Conservation (phyloP, 2,888 invertebrate genomes). For the Ethmia dodecea region DNA sequence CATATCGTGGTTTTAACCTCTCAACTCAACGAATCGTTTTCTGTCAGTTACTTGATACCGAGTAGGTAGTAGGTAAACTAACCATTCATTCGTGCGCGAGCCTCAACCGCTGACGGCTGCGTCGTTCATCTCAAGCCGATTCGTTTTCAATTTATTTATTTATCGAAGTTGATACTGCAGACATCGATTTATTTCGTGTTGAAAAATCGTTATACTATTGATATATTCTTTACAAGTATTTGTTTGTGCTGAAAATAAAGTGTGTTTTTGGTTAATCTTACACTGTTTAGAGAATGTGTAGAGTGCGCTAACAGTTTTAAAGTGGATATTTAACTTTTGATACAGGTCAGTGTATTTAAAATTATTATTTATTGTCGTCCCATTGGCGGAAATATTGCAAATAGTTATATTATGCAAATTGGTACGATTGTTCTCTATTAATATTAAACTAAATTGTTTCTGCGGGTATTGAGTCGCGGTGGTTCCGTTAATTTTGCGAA, state of each 20-base stretch:
- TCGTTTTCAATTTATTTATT: too few species aligned
- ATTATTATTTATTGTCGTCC: not conserved
- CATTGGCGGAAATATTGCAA: constrained; percentile 1
- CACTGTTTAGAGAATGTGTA: not conserved
- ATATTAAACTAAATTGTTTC: not conserved
- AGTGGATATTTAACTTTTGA: too few species aligned
- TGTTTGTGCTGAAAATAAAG: not conserved
- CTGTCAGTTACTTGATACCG: constrained; percentile 6
- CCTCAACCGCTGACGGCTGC: constrained; percentile 50
- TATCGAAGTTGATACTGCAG: too few species aligned
- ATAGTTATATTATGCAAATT: constrained; percentile 8
- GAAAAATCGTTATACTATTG: too few species aligned
- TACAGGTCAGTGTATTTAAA: not conserved
- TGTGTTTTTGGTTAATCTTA: not conserved
- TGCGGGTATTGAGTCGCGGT: constrained; percentile 3
- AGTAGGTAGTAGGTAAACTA: constrained; percentile 9
- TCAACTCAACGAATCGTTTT: not conserved
- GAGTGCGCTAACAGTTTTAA: too few species aligned
- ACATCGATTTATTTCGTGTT: not conserved
- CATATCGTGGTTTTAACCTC: not conserved
- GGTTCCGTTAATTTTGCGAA: constrained; percentile 37
- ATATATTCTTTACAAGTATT: not conserved
- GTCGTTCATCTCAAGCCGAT: constrained; percentile 35
- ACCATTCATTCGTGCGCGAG: constrained; percentile 64
- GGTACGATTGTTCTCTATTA: not conserved